These are phyloP conservation scores for Corbicula japonica DNA, from an alignment of 2,888 invertebrate species.

Conservation along the genomic window DNA sequence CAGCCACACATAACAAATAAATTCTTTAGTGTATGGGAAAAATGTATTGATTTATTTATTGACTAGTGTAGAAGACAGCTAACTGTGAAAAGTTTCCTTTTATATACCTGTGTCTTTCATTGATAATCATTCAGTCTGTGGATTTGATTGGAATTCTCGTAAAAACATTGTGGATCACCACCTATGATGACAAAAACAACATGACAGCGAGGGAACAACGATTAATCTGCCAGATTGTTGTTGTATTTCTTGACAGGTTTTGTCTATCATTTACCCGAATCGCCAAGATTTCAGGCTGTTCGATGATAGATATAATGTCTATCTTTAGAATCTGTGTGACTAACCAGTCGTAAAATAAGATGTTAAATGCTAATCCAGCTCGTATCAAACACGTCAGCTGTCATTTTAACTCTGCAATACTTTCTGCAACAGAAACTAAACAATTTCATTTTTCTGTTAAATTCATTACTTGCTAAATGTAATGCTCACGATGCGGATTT, in stretches of 20 bases:
- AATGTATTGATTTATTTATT: no score
- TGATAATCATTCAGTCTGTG: no score
- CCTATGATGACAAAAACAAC: slow-evolving; percentile 35
- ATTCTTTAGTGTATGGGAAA: no score
- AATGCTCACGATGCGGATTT: slow-evolving; percentile 2
- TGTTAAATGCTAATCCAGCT: slow-evolving; percentile 34
- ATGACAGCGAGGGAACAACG: slow-evolving; percentile 7
- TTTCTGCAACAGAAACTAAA: slow-evolving; percentile 18
- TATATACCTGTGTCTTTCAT: no score
- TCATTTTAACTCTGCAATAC: slow-evolving; percentile 24
- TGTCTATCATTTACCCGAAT: slow-evolving; percentile 15
- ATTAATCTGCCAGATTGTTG: slow-evolving; percentile 16
- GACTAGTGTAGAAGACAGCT: no score
- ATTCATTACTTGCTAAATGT: slow-evolving; percentile 6
- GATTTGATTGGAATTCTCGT: no score
- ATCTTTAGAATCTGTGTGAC: slow-evolving; percentile 44
- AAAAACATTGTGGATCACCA: no score
- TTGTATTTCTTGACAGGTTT: slow-evolving; percentile 6
- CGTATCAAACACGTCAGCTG: slow-evolving; percentile 35
- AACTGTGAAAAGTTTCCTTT: no score
- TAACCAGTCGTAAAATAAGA: slow-evolving; percentile 44
- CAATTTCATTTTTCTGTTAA: slow-evolving; percentile 4
- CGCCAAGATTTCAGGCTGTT: slow-evolving; percentile 23
- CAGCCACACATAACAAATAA: no score
- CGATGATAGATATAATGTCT: slow-evolving; percentile 30